Evolutionary conservation across 2,797 vertebrate genomes (phyloP).

Genomic region (Acipenser transmontanus): DNA sequence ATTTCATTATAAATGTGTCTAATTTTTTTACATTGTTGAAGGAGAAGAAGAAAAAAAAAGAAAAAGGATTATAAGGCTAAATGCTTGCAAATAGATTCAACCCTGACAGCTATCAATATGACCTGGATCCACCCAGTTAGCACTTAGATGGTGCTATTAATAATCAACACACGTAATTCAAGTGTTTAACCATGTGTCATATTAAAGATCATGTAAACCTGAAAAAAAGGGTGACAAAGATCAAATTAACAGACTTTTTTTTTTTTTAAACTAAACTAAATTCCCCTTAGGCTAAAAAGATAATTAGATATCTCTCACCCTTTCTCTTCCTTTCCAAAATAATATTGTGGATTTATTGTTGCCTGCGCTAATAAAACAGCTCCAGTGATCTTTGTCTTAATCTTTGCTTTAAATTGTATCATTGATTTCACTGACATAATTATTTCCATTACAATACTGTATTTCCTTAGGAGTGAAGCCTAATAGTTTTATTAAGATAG

Average conservation of each 20-base stretch:
- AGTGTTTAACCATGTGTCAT: conserved; percentile 57
- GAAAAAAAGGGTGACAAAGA: conserved; percentile 62
- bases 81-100: conserved; percentile 51
- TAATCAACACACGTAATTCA: conserved; percentile 56
- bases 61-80: conserved; percentile 32
- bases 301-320: conserved; percentile 70
- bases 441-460: not conserved
- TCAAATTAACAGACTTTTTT: conserved; percentile 68
- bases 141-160: conserved; percentile 59
- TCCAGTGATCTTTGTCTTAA: conserved; percentile 47
- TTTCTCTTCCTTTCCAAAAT: conserved; percentile 63
- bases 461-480: no score
- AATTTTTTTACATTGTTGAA: not conserved
- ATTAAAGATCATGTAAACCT: conserved; percentile 68
- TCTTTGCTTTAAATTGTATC: conserved; percentile 13
- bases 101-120: conserved; percentile 58
- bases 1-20: no score
- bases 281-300: conserved; percentile 63
- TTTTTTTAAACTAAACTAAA: conserved; percentile 42
- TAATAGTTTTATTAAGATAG: no score
- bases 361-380: conserved; percentile 67
- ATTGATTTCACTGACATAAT: not conserved
- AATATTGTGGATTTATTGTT: conserved; percentile 67
- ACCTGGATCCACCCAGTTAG: conserved; percentile 53
- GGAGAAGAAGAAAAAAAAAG: not conserved